phyloP scores from a whole-genome alignment of 2,113 vertebrate genomes.

The Dromas ardeola region DNA sequence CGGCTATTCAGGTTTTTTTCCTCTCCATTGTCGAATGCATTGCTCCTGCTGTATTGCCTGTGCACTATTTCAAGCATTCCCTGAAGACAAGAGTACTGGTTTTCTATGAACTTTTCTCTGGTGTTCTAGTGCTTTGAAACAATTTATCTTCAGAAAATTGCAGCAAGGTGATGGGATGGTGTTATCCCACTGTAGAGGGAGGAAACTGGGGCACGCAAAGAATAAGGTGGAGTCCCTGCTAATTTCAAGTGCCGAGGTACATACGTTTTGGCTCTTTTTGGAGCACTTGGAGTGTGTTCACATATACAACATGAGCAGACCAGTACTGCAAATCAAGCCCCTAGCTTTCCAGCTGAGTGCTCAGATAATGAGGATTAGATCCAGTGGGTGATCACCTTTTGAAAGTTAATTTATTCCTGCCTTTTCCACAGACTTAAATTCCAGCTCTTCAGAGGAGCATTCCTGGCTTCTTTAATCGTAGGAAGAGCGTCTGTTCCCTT shows the following conservation, averaged over 20 bases:
- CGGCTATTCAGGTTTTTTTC: neutral
- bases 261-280: neutral
- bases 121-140: neutral
- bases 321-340: neutral
- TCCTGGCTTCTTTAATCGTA: neutral
- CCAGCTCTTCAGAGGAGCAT: neutral
- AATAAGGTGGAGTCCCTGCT: neutral
- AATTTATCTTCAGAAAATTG: neutral
- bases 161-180: neutral
- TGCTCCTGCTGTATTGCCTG: neutral
- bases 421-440: constrained; percentile 5
- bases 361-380: constrained; percentile 48
- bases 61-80: neutral
- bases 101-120: neutral
- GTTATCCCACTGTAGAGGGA: neutral
- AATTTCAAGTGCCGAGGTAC: neutral
- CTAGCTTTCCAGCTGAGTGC: neutral
- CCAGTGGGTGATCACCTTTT: constrained; percentile 24
- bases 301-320: neutral
- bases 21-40: neutral
- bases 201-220: neutral
- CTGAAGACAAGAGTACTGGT: neutral
- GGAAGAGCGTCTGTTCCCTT: neutral
- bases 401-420: constrained; percentile 35
- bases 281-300: neutral